Evolutionary conservation across 1,140 invertebrate species (phyloP), one percentile per base, ranked within the genome.

Genomic region (Euura lappo): DNA sequence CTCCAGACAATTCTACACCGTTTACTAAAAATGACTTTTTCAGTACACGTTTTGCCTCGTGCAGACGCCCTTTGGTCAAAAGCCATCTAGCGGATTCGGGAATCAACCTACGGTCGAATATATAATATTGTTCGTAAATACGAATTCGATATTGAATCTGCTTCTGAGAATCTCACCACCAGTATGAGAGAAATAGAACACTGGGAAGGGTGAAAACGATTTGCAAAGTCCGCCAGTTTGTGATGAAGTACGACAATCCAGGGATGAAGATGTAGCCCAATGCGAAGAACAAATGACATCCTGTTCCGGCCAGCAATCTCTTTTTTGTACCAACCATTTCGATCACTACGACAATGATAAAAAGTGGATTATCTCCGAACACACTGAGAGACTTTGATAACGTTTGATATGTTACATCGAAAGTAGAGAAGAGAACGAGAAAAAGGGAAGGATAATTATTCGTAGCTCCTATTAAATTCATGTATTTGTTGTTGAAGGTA

Each of bases 321-420:
- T 91, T 92, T 43, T 85, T 84, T 0, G 92, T 90, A 2, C 93
- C 92, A 4, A 94, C 92, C 89, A 93, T 92, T 85, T 95, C 94
- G 83, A 94, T 89, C 68, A 91, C 93, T 92, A 1, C 28, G 28
- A 28, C 28, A 28, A 28, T 28, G 28, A 28, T 28, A 28, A 28
- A 28, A 28, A 28, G 28, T 28, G 28, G 28, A 28, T 28, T 28
- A 28, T 28, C 28, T 28, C 28, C 28, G 28, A 28, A 28, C 28
- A 28, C 28, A 28, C 28, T 28, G 28, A 28, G 28, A 28, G 28
- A 28, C 28, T 28, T 28, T 28, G 28, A 28, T 28, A 28, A 28
- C 0, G 28, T 28, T 28, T 28, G 28, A 28, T 28, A 28, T 28
- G 28, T 28, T 28, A 28, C 28, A 28, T 28, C 28, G 28, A 28